Percentiles rank a stretch among this genome's conserved stretches.
Conservation (phyloP, 2,888 invertebrate genomes). For the Drosophila demipolita region DNA sequence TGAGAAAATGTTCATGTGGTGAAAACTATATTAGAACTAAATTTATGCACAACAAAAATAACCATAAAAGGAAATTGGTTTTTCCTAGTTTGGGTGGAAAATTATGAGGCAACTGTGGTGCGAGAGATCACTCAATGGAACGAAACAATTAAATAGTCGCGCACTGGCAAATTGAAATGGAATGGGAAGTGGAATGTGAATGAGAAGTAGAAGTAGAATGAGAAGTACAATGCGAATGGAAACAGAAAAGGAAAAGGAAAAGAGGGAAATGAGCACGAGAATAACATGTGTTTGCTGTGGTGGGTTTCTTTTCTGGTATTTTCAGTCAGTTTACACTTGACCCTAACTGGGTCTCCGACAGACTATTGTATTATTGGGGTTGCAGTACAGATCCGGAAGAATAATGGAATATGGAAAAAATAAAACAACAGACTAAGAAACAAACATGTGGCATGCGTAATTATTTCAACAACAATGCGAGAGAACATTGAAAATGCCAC, state of each 20-base stretch:
- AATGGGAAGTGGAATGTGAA: slow-evolving; percentile 38
- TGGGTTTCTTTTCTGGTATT: neutral
- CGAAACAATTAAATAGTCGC: slow-evolving; percentile 55
- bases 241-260: slow-evolving; percentile 14
- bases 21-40: slow-evolving; percentile 43
- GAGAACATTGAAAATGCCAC: slow-evolving; percentile 1
- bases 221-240: slow-evolving; percentile 25
- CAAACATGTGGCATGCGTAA: slow-evolving; percentile 23
- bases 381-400: neutral
- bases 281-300: slow-evolving; percentile 34
- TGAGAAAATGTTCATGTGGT: slow-evolving; percentile 7
- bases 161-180: slow-evolving; percentile 47
- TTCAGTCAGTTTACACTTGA: slow-evolving; percentile 47
- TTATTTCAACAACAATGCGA: slow-evolving; percentile 10
- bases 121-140: slow-evolving; percentile 70
- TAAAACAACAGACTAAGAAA: slow-evolving; percentile 20
- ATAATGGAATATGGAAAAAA: slow-evolving; percentile 2
- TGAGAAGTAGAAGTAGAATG: slow-evolving; percentile 28
- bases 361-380: neutral
- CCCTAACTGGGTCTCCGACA: slow-evolving; percentile 51
- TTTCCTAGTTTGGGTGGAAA: slow-evolving; percentile 44
- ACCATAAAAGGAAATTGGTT: slow-evolving; percentile 70
- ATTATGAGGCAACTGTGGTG: slow-evolving; percentile 32
- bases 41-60: slow-evolving; percentile 38
- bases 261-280: slow-evolving; percentile 19